Evolutionary conservation across 2,888 invertebrate genomes (phyloP), one percentile per base, ranked within the genome.

Genomic region (Vesta saturnalis): DNA sequence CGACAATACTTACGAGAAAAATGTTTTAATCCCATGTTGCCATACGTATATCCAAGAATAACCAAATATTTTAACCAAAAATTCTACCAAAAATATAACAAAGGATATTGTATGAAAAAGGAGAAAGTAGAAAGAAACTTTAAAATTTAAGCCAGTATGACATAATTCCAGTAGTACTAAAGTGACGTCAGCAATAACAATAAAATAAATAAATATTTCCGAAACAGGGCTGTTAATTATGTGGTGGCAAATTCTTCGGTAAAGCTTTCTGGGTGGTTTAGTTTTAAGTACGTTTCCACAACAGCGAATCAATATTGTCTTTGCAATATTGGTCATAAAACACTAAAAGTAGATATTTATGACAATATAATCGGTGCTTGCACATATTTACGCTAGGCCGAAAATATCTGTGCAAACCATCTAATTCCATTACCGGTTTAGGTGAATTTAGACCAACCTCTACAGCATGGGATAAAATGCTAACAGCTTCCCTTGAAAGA

Each of bases 401-500:
- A 15, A 63, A 68, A 5, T 22, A 39, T 52, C 80, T 79, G 0
- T 84, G 85, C 0, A 87, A 77, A 71, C 84, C 84, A 0, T 86
- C 85, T 58, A 86, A 68, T 59, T 77, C 77, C 46, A 87, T 87
- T 57, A 85, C 75, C 60, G 80, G 80, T 0, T 85, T 84, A 8
- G 85, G 81, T 1, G 84, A 83, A 64, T 88, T 87, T 0, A 86
- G 84, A 0, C 87, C 86, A 0, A 84, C 83, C 47, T 88, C 88
- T 0, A 87, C 85, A 0, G 86, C 85, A 62, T 88, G 88, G 3
- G 87, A 85, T 12, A 90, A 78, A 0, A 86, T 82, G 52, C 87
- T 80, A 0, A 89, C 87, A 0, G 88, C 88, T 3, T 88, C 87
- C 64, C 88, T 86, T 55, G 89, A 87, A 67, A 90, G 83, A 81